Conservation (phyloP, 2,888 invertebrate genomes). For the Xanthia icteritia region DNA sequence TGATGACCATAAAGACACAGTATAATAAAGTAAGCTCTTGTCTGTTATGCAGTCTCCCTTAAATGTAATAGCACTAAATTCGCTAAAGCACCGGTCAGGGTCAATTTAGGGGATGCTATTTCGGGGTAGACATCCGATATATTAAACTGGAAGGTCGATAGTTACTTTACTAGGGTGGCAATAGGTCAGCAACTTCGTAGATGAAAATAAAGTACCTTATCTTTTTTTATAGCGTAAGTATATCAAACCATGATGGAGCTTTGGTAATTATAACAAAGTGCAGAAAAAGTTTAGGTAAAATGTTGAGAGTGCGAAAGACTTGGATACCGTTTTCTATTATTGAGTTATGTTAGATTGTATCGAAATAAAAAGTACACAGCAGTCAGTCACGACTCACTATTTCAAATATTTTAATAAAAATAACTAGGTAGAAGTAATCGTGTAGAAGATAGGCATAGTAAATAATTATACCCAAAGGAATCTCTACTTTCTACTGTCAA, state of each 20-base stretch:
- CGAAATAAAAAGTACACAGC: not conserved
- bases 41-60: slow-evolving; percentile 12
- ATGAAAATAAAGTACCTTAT: not conserved
- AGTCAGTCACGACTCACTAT: not conserved
- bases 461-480: too few relatives aligned
- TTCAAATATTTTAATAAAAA: not conserved
- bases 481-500: too few relatives aligned
- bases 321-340: not conserved
- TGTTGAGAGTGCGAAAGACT: not conserved
- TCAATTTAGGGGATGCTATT: slow-evolving; percentile 23
- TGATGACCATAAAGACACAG: not conserved
- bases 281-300: not conserved
- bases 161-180: slow-evolving; percentile 9
- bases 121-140: slow-evolving; percentile 10
- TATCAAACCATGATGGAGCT: slow-evolving; percentile 4
- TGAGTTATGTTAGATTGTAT: not conserved
- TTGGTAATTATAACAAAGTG: not conserved
- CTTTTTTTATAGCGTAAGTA: not conserved
- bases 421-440: too few relatives aligned
- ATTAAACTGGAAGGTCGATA: slow-evolving; percentile 28
- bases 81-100: slow-evolving; percentile 23
- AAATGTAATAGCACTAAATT: not conserved
- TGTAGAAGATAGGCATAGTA: too few relatives aligned
- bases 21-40: not conserved
- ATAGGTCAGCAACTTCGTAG: not conserved